phyloP scores from a whole-genome alignment of 2,888 invertebrate species.

The Watsonalla cultraria region DNA sequence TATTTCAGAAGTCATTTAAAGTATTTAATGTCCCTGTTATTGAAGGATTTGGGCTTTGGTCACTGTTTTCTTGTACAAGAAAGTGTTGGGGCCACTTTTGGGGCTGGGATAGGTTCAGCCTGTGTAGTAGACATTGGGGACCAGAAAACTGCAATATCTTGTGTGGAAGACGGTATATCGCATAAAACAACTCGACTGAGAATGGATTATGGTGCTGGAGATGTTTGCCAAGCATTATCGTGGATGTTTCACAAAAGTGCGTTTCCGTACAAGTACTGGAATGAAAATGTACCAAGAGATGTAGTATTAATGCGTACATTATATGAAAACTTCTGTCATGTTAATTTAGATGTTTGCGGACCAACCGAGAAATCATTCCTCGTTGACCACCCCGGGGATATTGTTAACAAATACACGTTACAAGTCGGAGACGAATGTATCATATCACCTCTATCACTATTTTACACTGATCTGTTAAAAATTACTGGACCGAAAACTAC shows the following conservation, averaged over 20 bases:
- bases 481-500: conserved; percentile 88
- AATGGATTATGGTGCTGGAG: conserved; percentile 94
- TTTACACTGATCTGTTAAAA: conserved; percentile 92
- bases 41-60: conserved; percentile 90
- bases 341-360: conserved; percentile 93
- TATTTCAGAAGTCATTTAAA: conserved; percentile 92
- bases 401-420: conserved; percentile 85
- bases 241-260: conserved; percentile 94
- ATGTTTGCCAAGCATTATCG: conserved; percentile 92
- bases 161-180: conserved; percentile 97
- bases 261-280: conserved; percentile 92
- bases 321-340: conserved; percentile 94
- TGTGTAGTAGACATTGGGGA: conserved; percentile 98
- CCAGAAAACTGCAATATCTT: conserved; percentile 96
- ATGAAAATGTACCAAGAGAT: conserved; percentile 85
- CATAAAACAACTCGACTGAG: conserved; percentile 90
- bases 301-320: conserved; percentile 88
- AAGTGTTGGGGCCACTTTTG: conserved; percentile 73
- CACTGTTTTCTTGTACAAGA: conserved; percentile 91
- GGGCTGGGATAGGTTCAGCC: conserved; percentile 82
- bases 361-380: conserved; percentile 90
- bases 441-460: conserved; percentile 92
- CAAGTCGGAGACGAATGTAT: conserved; percentile 95
- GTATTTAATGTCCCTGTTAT: conserved; percentile 88
- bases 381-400: conserved; percentile 84